phyloP scores from a whole-genome alignment of 2,113 vertebrate species.

The Cololabis saira region DNA sequence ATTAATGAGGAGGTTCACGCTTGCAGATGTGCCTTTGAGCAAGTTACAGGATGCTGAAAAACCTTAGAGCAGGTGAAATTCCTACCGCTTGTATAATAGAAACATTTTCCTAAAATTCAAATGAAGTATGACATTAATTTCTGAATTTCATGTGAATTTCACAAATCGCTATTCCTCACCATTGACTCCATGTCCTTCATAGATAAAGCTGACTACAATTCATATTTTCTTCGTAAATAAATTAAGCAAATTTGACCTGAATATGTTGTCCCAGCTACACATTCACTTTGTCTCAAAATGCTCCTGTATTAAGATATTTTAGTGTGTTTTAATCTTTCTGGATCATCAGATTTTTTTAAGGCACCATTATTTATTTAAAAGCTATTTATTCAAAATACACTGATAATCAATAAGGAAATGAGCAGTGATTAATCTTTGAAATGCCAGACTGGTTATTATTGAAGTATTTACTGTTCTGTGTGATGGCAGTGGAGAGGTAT shows the following conservation, averaged over 20 bases:
- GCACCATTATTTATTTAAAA: constrained; percentile 72
- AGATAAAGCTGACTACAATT: no score
- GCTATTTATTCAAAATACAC: constrained; percentile 68
- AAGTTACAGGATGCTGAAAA: neutral
- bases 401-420: constrained; percentile 51
- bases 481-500: constrained; percentile 31
- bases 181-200: no score
- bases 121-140: no score
- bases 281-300: neutral
- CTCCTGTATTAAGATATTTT: constrained; percentile 18
- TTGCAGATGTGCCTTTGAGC: constrained; percentile 4
- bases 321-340: constrained; percentile 11
- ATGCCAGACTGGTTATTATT: neutral
- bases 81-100: no score
- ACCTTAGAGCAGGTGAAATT: neutral
- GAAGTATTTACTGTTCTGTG: constrained; percentile 43
- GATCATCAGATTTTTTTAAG: constrained; percentile 4
- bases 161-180: no score
- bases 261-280: neutral
- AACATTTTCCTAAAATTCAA: no score
- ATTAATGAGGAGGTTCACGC: neutral
- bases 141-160: no score
- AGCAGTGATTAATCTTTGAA: neutral
- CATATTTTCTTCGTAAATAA: neutral
- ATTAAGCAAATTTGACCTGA: neutral